Evolutionary conservation across 2,797 vertebrate genomes (phyloP).

Genomic region (Helicolenus hilgendorfi): DNA sequence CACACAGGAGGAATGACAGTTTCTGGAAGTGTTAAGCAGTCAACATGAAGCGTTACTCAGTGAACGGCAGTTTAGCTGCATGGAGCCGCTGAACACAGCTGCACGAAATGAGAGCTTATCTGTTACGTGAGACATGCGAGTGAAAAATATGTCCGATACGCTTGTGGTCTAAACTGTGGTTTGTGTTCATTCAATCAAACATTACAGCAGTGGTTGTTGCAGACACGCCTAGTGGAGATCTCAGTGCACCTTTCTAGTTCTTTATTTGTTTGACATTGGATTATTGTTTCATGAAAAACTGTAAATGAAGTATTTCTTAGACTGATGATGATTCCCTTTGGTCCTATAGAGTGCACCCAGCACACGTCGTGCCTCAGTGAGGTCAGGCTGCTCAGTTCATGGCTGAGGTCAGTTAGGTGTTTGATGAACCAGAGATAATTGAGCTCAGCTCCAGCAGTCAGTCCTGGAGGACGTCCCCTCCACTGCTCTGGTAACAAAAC

Average conservation of each 20-base stretch:
- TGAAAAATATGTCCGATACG: background rate
- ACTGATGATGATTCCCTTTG: background rate
- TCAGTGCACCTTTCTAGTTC: too few species aligned
- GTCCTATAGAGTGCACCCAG: background rate
- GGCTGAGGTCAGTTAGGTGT: background rate
- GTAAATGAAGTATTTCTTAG: background rate
- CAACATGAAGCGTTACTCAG: background rate
- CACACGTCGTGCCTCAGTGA: background rate
- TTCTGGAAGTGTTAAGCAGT: background rate
- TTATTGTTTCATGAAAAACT: background rate
- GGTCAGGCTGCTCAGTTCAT: background rate
- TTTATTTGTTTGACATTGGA: background rate
- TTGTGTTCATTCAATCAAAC: background rate
- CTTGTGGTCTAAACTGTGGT: background rate
- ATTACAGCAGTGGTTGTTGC: background rate
- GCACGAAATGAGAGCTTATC: background rate
- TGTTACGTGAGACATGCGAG: background rate
- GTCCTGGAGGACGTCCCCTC: background rate
- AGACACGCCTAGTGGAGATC: background rate
- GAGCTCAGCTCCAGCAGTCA: background rate
- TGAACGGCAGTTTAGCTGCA: background rate
- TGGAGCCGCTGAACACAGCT: background rate
- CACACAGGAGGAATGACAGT: background rate
- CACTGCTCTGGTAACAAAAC: background rate
- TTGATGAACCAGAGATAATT: background rate